Evolutionary conservation across 1,140 invertebrate species (phyloP).

Genomic region (Drosophila watanabei): DNA sequence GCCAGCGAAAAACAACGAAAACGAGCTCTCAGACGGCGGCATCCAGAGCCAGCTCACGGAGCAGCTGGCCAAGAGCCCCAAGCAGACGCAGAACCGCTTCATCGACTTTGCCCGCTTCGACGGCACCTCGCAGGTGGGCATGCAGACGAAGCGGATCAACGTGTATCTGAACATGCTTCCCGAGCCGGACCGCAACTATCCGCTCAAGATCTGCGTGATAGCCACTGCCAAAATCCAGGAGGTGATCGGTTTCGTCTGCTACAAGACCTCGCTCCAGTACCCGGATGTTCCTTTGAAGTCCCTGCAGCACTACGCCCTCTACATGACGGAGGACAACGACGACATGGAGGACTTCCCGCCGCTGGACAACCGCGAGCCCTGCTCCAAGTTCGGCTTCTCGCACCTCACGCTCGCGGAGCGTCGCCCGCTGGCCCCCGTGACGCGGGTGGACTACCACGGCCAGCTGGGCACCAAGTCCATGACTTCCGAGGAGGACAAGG

Average conservation of each 20-base stretch:
- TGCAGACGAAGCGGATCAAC: constrained; percentile 91
- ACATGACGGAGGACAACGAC: constrained; percentile 98
- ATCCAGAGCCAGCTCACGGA: constrained; percentile 89
- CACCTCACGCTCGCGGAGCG: constrained; percentile 94
- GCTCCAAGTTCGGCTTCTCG: constrained; percentile 97
- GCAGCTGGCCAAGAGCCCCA: constrained; percentile 91
- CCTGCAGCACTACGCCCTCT: constrained; percentile 92
- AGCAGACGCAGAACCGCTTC: constrained; percentile 93
- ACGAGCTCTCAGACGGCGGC: constrained; percentile 63
- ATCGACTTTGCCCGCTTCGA: constrained; percentile 96
- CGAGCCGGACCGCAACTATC: constrained; percentile 92
- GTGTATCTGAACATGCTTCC: constrained; percentile 96
- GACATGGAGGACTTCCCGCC: constrained; percentile 97
- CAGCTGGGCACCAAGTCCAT: constrained; percentile 78
- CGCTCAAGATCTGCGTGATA: constrained; percentile 92
- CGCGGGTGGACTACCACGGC: constrained; percentile 85
- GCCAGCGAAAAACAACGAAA: constrained; percentile 21
- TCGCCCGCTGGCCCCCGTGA: constrained; percentile 71
- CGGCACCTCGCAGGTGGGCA: constrained; percentile 92
- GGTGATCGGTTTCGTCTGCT: constrained; percentile 97
- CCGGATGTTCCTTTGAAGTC: constrained; percentile 87
- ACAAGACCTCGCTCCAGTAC: constrained; percentile 90
- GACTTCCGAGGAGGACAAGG: constrained; percentile 79
- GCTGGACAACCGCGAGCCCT: constrained; percentile 93
- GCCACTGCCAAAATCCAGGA: constrained; percentile 95